phyloP scores from a whole-genome alignment of 2,113 vertebrate species.

The Sphyrna mokarran region DNA sequence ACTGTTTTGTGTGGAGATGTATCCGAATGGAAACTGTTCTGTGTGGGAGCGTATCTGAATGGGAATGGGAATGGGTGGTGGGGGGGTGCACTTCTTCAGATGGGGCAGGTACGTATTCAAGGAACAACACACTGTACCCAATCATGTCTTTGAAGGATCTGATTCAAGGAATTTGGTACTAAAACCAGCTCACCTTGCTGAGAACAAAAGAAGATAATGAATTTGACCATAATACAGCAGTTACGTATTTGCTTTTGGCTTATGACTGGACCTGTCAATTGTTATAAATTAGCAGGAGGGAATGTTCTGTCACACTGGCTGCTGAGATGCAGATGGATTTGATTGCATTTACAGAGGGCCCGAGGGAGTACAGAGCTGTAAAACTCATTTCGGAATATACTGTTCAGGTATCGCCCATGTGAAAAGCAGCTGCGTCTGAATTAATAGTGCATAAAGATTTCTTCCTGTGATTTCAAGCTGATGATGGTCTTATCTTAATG shows the following conservation, averaged over 20 bases:
- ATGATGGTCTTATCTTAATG: not conserved
- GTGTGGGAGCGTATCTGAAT: not conserved
- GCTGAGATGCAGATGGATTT: not conserved
- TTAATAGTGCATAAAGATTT: not conserved
- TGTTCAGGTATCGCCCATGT: not conserved
- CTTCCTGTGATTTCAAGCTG: not conserved
- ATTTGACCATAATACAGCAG: not conserved
- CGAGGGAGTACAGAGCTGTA: not conserved
- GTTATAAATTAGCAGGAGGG: not conserved
- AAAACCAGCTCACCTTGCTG: not conserved
- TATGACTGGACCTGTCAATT: not conserved
- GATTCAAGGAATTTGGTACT: not conserved
- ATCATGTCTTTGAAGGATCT: not conserved
- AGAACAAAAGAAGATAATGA: not conserved
- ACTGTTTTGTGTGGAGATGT: not conserved
- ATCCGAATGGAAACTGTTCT: not conserved
- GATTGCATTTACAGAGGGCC: not conserved
- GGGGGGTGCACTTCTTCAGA: not conserved
- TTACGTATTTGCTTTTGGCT: not conserved
- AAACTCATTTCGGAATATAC: not conserved
- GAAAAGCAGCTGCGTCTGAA: constrained; percentile 15
- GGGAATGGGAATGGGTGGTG: too few species aligned
- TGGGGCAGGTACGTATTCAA: not conserved
- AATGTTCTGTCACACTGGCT: not conserved
- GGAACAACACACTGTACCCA: not conserved